Percentiles rank a stretch among this genome's conserved stretches.
Conservation (phyloP, 2,888 invertebrate species). For the Leptinotarsa rubiginosa region DNA sequence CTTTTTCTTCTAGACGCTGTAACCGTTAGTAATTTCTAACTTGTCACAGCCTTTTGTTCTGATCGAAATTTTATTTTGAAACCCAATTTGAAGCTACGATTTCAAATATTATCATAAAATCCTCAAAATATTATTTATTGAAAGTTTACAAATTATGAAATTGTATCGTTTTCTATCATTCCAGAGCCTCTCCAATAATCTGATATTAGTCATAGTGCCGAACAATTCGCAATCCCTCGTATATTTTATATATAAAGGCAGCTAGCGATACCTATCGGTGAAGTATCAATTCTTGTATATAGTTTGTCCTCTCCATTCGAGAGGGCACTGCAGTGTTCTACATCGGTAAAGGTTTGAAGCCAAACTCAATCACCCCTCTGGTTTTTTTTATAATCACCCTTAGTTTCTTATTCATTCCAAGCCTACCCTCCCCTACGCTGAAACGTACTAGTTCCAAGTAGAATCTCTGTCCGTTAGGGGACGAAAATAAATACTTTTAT, state of each 20-base stretch:
- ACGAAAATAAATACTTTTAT: slow-evolving; percentile 32
- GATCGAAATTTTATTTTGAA: too few species aligned
- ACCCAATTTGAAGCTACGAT: too few species aligned
- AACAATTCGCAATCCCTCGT: slow-evolving; percentile 14
- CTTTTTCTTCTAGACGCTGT: too few species aligned
- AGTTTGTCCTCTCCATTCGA: slow-evolving; percentile 33
- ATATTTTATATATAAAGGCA: neutral
- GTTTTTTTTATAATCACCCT: slow-evolving; percentile 26
- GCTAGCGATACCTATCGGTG: neutral
- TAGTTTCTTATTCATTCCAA: neutral
- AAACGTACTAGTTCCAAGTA: slow-evolving; percentile 26
- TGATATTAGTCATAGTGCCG: too few species aligned
- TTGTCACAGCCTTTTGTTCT: too few species aligned
- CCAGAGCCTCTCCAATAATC: too few species aligned
- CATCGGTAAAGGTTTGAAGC: slow-evolving; percentile 18
- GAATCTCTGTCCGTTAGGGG: slow-evolving; percentile 27
- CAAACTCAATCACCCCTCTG: slow-evolving; percentile 29
- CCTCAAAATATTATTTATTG: too few species aligned
- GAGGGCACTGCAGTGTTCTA: slow-evolving; percentile 32
- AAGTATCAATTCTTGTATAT: neutral
- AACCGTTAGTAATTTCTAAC: too few species aligned
- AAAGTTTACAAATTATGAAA: too few species aligned
- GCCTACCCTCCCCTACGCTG: slow-evolving; percentile 22
- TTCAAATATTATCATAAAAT: too few species aligned
- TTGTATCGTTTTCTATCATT: too few species aligned